Base-by-base conservation (phyloP, 2,888 invertebrate species). In the Cryptus viduatorius region DNA sequence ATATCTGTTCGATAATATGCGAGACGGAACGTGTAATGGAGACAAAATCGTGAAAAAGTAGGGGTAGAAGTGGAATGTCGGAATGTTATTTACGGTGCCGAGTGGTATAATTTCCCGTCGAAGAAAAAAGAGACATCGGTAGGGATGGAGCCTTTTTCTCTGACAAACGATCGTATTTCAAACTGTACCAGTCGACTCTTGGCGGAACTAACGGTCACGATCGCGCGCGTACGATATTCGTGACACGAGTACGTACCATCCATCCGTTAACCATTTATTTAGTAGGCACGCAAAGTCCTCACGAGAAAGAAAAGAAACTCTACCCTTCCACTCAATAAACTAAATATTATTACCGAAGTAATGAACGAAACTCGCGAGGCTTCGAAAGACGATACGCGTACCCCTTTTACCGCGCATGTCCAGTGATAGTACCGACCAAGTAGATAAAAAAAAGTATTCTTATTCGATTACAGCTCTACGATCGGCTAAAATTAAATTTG, bases 131-230 rank as follows among this genome's bases (percentile, higher is more conserved):
- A 37, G n/a, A 56, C 42, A 50, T 37, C 16, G 75, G 31, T 73
- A 19, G 16, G 44, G 1, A 24, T 10, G 64, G 31, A 64, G 42
- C 29, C 31, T 53, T 42, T 50, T 76, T 76, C 24, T 50, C 75
- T 76, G 72, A 79, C 59, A 71, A 81, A 86, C 79, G 67, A 76
- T 86, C 67, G 64, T 80, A 80, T 78, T 85, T 83, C 67, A 8
- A 56, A 81, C 65, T 73, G 85, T 83, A 78, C 77, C 81, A 79
- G 79, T 59, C 79, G 71, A 76, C 59, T 83, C 71, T 71, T 29
- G 56, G 56, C 59, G 31, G 56, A 69, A 61, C 44, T 10, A 61
- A 12, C n/a, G 61, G 37, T 67, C 50, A 53, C 77, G 77, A 84
- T 72, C 61, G 50, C 46, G 50, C 46, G 65, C 67, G 72, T 77